Conservation (phyloP, 1,140 invertebrate genomes). For the Micrasema longulum region DNA sequence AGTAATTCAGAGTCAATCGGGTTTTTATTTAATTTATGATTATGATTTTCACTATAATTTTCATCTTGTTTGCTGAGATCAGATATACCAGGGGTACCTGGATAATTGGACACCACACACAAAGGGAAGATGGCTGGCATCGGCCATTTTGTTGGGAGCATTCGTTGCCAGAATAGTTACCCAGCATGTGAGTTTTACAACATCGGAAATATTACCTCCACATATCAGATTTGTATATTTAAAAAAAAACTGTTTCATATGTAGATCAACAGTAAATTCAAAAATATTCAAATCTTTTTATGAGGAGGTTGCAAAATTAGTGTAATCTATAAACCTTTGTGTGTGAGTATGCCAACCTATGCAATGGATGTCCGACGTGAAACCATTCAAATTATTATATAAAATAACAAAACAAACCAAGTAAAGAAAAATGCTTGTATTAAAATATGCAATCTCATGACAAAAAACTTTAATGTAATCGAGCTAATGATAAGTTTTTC, state of each 20-base stretch:
- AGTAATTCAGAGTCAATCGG: no score
- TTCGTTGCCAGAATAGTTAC: slow-evolving; percentile 73
- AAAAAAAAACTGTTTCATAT: no score
- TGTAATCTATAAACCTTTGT: slow-evolving; percentile 28
- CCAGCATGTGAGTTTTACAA: slow-evolving; percentile 68
- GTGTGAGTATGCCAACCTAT: slow-evolving; percentile 51
- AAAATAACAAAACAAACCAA: no score
- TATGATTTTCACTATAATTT: no score
- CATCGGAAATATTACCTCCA: not conserved
- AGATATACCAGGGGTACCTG: slow-evolving; percentile 72
- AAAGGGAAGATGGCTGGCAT: slow-evolving; percentile 70
- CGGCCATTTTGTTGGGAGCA: slow-evolving; percentile 67
- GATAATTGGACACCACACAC: slow-evolving; percentile 76
- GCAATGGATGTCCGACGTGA: slow-evolving; percentile 44
- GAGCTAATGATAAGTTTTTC: no score
- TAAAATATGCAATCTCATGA: no score
- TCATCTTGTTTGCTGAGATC: slow-evolving; percentile 31
- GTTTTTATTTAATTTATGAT: no score
- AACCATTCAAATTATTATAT: no score
- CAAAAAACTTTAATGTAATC: no score
- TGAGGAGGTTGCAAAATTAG: not conserved
- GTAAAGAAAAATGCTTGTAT: no score
- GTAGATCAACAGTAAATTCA: not conserved
- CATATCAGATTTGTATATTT: slow-evolving; percentile 6
- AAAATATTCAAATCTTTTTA: slow-evolving; percentile 22